Base-by-base conservation (phyloP, 1,140 invertebrate species). In the Platyura marginata region DNA sequence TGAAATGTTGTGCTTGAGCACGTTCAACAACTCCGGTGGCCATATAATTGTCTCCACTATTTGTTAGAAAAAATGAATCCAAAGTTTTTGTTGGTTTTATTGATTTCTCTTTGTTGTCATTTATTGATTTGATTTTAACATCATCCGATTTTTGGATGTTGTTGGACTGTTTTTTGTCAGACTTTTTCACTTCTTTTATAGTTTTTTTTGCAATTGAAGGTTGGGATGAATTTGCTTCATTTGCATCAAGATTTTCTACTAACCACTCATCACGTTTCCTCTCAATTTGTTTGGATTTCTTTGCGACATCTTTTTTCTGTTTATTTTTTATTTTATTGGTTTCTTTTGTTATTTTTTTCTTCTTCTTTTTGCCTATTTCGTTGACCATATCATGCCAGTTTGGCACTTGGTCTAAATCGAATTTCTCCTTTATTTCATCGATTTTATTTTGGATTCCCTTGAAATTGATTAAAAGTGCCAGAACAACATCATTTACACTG, bases 61-160 rank as follows among this genome's bases (percentile, higher is more conserved):
- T 56, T 13, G 69, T 74, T 10, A 70, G 63, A 45, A 74, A 74
- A 46, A 74, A 74, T 33, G 70, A 68, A 63, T 74, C 71, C 6
- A 67, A 53, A 4, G 53, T 61, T 48, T 53, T 49, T 22, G 15
- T 22, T n/a, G n/a, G n/a, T n/a, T n/a, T n/a, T n/a, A n/a, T n/a
- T n/a, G n/a, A n/a, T n/a, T n/a, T n/a, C n/a, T n/a, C n/a, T n/a
- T n/a, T n/a, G 42, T 21, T 35, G 13, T 32, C n/a, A 21, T 10
- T 21, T 37, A 2, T 8, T 40, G 33, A 2, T 38, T 16, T 33
- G 10, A 21, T 9, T 22, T 43, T 35, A 18, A 22, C 15, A 11
- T 9, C 5, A n/a, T 11, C n/a, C 21, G 19, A 6, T 10, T 34
- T 35, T 33, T n/a, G 2, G 15, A 3, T 5, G 16, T 43, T 11